These are phyloP conservation scores for Leucoma salicis DNA, from an alignment of 2,888 invertebrate genomes.

Conservation along the genomic window DNA sequence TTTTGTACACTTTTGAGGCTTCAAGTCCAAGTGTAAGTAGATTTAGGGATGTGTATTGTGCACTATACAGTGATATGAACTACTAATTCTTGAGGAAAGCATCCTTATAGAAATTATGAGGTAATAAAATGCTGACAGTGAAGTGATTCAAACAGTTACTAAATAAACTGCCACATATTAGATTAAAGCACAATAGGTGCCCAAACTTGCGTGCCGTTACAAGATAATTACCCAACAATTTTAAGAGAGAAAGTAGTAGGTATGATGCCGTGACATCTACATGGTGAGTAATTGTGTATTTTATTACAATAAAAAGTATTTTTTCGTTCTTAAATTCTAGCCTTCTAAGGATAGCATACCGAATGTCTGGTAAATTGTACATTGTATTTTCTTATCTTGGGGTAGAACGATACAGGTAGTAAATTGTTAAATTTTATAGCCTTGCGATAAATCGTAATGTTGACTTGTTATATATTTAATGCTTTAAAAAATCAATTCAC, in stretches of 20 bases:
- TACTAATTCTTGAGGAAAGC: conserved; percentile 35
- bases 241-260: conserved; percentile 62
- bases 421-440: conserved; percentile 32
- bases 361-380: conserved; percentile 15
- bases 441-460: conserved; percentile 36
- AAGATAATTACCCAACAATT: conserved; percentile 42
- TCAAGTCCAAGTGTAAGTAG: conserved; percentile 47
- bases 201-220: conserved; percentile 35
- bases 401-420: conserved; percentile 5
- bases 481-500: too few relatives aligned
- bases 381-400: not conserved
- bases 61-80: conserved; percentile 11
- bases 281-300: conserved; percentile 48
- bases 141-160: conserved; percentile 29
- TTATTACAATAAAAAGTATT: conserved; percentile 21
- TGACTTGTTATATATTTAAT: conserved; percentile 26
- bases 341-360: conserved; percentile 28
- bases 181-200: conserved; percentile 44
- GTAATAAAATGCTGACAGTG: conserved; percentile 27
- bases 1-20: conserved; percentile 51
- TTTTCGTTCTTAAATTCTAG: conserved; percentile 28
- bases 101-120: conserved; percentile 47
- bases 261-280: conserved; percentile 40
- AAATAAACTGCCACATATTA: conserved; percentile 56
- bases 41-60: conserved; percentile 12